phyloP scores from a whole-genome alignment of 2,113 vertebrate genomes.

The Ceyx cyanopectus region DNA sequence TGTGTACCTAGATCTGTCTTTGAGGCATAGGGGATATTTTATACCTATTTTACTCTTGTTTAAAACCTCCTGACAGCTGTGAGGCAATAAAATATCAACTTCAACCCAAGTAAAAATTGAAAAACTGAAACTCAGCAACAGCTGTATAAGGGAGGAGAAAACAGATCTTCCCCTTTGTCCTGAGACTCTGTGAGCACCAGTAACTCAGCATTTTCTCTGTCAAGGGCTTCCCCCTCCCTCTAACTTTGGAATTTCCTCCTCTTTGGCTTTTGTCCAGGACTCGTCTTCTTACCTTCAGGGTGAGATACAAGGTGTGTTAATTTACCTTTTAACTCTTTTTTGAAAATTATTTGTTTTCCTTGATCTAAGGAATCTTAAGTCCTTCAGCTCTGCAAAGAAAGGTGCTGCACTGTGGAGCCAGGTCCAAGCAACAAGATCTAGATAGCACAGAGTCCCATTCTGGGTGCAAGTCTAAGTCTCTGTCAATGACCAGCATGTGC shows the following conservation, averaged over 20 bases:
- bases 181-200: not conserved
- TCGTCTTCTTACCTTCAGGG: not conserved
- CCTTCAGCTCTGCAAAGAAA: not conserved
- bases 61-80: not conserved
- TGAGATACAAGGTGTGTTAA: not conserved
- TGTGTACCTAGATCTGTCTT: accelerated
- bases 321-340: not conserved
- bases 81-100: not conserved
- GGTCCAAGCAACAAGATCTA: not conserved
- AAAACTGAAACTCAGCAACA: not conserved
- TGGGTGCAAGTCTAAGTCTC: not conserved
- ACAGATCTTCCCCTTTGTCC: not conserved
- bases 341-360: not conserved
- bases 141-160: not conserved
- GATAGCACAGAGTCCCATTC: not conserved
- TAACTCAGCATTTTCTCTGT: not conserved
- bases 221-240: not conserved
- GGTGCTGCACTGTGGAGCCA: not conserved
- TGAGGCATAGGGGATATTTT: not conserved
- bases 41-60: not conserved
- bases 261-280: not conserved
- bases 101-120: not conserved
- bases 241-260: not conserved
- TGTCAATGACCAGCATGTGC: not conserved
- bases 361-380: not conserved